These are phyloP conservation scores for Psylliodes chrysocephalus DNA, from an alignment of 2,888 invertebrate genomes.

Conservation along the genomic window DNA sequence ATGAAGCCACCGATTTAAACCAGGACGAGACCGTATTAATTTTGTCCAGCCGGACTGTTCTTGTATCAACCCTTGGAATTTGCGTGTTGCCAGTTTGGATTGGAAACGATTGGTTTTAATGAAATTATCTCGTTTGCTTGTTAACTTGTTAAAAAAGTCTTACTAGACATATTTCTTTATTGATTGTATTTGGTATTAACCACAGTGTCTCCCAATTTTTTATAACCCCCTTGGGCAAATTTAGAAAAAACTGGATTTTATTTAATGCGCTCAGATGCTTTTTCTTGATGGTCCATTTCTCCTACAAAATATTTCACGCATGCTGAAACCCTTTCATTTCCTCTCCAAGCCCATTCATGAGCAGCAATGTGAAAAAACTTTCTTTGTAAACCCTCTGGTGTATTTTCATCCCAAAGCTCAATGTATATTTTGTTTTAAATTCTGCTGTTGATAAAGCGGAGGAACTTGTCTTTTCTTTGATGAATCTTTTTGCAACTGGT, in stretches of 20 bases:
- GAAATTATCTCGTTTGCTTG: slow-evolving; percentile 3
- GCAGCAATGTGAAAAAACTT: slow-evolving; percentile 19
- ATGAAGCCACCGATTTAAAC: slow-evolving; percentile 6
- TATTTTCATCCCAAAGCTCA: slow-evolving; percentile 16
- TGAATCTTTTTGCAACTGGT: too few relatives aligned
- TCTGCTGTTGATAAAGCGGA: slow-evolving; percentile 14
- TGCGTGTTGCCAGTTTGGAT: slow-evolving; percentile 22
- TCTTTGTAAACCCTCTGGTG: neutral
- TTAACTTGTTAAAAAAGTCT: neutral
- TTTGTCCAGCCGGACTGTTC: too few relatives aligned
- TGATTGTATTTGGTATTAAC: too few relatives aligned
- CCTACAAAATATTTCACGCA: slow-evolving; percentile 7
- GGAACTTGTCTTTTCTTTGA: slow-evolving; percentile 10
- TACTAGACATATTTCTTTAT: neutral
- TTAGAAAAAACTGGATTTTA: too few relatives aligned
- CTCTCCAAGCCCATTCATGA: slow-evolving; percentile 15
- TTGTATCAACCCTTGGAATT: slow-evolving; percentile 16
- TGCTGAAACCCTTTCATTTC: too few relatives aligned
- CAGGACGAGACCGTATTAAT: too few relatives aligned
- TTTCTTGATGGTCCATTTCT: slow-evolving; percentile 8
- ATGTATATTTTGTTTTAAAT: slow-evolving; percentile 13
- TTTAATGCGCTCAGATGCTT: too few relatives aligned
- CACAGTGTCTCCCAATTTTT: slow-evolving; percentile 4
- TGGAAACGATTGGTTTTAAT: slow-evolving; percentile 22
- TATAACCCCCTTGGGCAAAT: too few relatives aligned